Evolutionary conservation across 2,797 vertebrate genomes (phyloP), one percentile per base, ranked within the genome.

Genomic region (Adrianichthys oophorus): DNA sequence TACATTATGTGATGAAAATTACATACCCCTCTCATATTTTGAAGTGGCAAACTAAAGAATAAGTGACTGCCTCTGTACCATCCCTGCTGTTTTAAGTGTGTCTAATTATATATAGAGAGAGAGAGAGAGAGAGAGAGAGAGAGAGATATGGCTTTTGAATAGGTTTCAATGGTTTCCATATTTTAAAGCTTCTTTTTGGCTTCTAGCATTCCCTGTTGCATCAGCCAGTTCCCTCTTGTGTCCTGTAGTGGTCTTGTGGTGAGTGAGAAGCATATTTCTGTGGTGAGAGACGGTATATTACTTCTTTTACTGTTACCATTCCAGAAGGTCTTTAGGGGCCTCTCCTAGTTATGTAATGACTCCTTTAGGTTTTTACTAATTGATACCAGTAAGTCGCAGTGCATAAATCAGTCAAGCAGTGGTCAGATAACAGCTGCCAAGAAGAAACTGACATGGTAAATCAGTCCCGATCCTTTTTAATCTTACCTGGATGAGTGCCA

Each of bases 361-460:
- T 90, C 84, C 84, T 87, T 86, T 85, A 85, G 86, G 83, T 82
- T 85, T 82, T 47, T 66, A 59, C 85, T 87, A 88, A 90, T 89
- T 87, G 88, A 89, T 90, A 88, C 75, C 85, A 89, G 83, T 72
- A 68, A 51, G 26, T 80, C 65, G 61, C 42, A 7, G 73, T 60
- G 72, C 69, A 83, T 90, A 86, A 90, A 87, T 90, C 83, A 83
- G 72, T 68, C 78, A 80, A 75, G 68, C 86, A 82, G 87, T 86
- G 88, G 89, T 90, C 88, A 85, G 79, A 85, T 87, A 85, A 79
- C 68, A 70, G 56, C 83, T 90, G 86, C 88, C 89, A 90, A 85
- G 84, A 76, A 82, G 67, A 88, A 88, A 89, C 86, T 82, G 54
- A 83, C 85, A 64, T 61, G 67, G 75, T 91, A 90, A 91, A 91